Evolutionary conservation across 2,113 vertebrate genomes (phyloP), one percentile per base, ranked within the genome.

Genomic region (Ifrita kowaldi): DNA sequence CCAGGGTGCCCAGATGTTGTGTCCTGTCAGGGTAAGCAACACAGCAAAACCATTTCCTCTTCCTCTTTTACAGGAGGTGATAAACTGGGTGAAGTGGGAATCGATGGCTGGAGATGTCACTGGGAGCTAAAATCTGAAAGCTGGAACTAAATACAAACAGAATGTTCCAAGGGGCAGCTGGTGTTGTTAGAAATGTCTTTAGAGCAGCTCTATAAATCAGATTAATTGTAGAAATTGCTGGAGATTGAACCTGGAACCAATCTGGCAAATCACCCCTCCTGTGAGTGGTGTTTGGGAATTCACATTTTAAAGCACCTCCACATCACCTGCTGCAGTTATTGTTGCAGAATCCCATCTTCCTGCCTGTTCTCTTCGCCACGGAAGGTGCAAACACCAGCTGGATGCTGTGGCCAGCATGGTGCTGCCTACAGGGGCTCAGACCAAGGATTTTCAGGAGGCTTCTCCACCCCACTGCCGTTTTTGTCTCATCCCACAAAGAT

Each of bases 111-210:
- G 50, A 46, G 14, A 47, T 35, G 26, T 35, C 82, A 50, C 33
- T 8, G 23, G n/a, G 28, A 47, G 27, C 16, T 56, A 4, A 73
- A 88, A 35, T 33, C 50, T n/a, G 42, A 30, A 49, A 30, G 13
- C 0, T 77, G 55, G 23, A 55, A 24, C 7, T 23, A 67, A 80
- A 80, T 41, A 16, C 35, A 20, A 84, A 42, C 10, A n/a, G 26
- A 7, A 26, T 1, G 0, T 60, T 57, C 46, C 6, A 37, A 30
- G 11, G 1, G 21, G 18, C 3, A 60, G 19, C 8, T 21, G 4
- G 1, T 3, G 16, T 5, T 64, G 56, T 44, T 56, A 30, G 69
- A 71, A 42, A 20, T 28, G 44, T 39, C 49, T 73, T 80, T 8
- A 33, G 62, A 53, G 23, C 53, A 49, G 33, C 18, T 46, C 27